Conservation (phyloP, 2,888 invertebrate species). For the Mycalesis mineus region DNA sequence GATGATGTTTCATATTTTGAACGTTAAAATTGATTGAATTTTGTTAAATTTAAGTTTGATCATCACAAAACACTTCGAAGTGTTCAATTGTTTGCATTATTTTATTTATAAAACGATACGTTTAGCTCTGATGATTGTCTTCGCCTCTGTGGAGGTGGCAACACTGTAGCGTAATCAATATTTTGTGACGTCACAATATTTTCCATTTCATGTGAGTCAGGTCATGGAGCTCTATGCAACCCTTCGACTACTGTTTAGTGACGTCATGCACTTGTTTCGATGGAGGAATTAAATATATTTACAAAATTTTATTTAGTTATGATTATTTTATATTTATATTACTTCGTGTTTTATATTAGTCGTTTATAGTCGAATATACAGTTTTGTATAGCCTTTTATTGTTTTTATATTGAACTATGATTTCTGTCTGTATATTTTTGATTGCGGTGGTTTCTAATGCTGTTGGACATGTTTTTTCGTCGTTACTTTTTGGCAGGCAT, state of each 20-base stretch:
- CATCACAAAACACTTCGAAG: not conserved
- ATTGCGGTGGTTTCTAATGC: constrained; percentile 48
- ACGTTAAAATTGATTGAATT: not conserved
- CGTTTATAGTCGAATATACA: constrained; percentile 33
- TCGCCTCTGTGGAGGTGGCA: too few relatives aligned
- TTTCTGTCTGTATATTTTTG: constrained; percentile 68
- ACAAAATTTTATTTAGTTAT: constrained; percentile 20
- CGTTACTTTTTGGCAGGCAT: not conserved
- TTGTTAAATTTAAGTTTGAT: not conserved
- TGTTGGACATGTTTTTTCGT: constrained; percentile 14
- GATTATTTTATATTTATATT: constrained; percentile 15
- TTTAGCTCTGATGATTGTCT: too few relatives aligned
- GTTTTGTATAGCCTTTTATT: constrained; percentile 24
- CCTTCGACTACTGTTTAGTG: too few relatives aligned
- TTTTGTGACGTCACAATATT: too few relatives aligned
- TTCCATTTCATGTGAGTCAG: too few relatives aligned
- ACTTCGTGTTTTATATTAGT: constrained; percentile 17
- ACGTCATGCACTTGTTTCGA: not conserved
- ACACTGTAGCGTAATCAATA: too few relatives aligned
- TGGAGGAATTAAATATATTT: not conserved
- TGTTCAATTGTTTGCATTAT: too few relatives aligned
- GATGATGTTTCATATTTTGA: not conserved
- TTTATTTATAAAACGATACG: too few relatives aligned
- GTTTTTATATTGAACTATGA: constrained; percentile 23
- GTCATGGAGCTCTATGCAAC: too few relatives aligned